These are phyloP conservation scores for Ecliptopera silaceata DNA, from an alignment of 2,888 invertebrate genomes.

Conservation along the genomic window DNA sequence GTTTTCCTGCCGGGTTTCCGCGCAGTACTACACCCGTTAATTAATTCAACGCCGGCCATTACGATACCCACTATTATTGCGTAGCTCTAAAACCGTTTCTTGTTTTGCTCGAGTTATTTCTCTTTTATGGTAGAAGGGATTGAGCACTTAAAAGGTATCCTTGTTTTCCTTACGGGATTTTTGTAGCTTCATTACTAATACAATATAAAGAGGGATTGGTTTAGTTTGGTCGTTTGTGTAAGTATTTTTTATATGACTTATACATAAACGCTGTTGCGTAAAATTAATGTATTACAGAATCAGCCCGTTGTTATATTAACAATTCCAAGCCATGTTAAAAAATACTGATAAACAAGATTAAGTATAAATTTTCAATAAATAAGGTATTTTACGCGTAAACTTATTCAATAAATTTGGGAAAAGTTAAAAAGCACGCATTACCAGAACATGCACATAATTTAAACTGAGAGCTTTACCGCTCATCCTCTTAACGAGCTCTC, in stretches of 20 bases:
- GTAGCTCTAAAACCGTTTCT: conserved; percentile 55
- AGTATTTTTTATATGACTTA: conserved; percentile 22
- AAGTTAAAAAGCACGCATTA: conserved; percentile 55
- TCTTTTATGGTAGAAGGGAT: conserved; percentile 49
- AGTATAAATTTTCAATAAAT: background rate
- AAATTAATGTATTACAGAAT: no score
- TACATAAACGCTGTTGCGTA: background rate
- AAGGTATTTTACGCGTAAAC: background rate
- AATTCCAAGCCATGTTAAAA: no score
- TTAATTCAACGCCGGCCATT: conserved; percentile 72
- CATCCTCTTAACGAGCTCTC: conserved; percentile 70
- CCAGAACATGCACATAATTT: conserved; percentile 63
- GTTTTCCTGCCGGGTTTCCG: conserved; percentile 37
- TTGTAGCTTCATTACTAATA: conserved; percentile 39
- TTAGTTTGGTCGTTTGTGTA: conserved; percentile 31
- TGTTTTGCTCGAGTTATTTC: conserved; percentile 53
- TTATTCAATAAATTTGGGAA: conserved; percentile 35
- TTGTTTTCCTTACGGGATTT: conserved; percentile 39
- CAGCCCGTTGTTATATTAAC: no score
- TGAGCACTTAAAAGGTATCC: conserved; percentile 48
- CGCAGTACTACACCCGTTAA: conserved; percentile 63
- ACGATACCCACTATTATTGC: conserved; percentile 62
- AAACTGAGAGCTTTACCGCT: conserved; percentile 61
- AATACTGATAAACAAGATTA: no score
- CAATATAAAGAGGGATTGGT: conserved; percentile 29